Conservation (phyloP, 2,113 vertebrate species). For the Eulemur macaco region DNA sequence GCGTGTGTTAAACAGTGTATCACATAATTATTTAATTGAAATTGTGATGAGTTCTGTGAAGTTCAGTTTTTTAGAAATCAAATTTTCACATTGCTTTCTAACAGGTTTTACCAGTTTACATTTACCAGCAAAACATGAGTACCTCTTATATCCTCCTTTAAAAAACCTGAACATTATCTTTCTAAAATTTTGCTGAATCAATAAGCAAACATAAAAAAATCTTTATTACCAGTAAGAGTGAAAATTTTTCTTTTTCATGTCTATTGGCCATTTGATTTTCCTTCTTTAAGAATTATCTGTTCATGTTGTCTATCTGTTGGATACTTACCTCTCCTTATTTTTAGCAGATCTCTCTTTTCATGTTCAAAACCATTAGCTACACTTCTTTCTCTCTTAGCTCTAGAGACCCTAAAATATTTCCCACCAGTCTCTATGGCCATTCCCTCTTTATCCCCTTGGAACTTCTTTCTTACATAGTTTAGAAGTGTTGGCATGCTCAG, state of each 20-base stretch:
- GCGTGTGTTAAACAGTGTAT: neutral
- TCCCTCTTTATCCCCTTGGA: slow-evolving; percentile 22
- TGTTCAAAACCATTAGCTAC: slow-evolving; percentile 20
- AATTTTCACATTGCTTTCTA: slow-evolving; percentile 12
- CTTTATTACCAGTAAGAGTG: neutral
- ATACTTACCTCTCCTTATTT: slow-evolving; percentile 1
- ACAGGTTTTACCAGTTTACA: slow-evolving; percentile 26
- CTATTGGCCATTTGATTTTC: slow-evolving; percentile 16
- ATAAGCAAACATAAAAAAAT: slow-evolving; percentile 14
- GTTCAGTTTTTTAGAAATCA: slow-evolving; percentile 30
- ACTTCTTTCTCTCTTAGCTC: neutral
- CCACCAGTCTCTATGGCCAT: neutral
- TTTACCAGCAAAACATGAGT: neutral
- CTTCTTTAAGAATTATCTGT: slow-evolving; percentile 23
- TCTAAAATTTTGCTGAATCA: slow-evolving; percentile 40
- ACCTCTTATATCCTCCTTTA: neutral
- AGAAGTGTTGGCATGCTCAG: neutral
- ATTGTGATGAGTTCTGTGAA: slow-evolving; percentile 11
- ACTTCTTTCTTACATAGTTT: slow-evolving; percentile 39
- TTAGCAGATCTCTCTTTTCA: neutral
- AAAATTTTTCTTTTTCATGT: slow-evolving; percentile 33
- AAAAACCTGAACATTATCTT: slow-evolving; percentile 33
- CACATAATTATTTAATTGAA: slow-evolving; percentile 5
- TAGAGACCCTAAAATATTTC: neutral
- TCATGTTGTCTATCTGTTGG: neutral